Percentiles rank a stretch among this genome's conserved stretches.
Conservation (phyloP, 1,140 invertebrate genomes). For the Neuroterus valhalla region DNA sequence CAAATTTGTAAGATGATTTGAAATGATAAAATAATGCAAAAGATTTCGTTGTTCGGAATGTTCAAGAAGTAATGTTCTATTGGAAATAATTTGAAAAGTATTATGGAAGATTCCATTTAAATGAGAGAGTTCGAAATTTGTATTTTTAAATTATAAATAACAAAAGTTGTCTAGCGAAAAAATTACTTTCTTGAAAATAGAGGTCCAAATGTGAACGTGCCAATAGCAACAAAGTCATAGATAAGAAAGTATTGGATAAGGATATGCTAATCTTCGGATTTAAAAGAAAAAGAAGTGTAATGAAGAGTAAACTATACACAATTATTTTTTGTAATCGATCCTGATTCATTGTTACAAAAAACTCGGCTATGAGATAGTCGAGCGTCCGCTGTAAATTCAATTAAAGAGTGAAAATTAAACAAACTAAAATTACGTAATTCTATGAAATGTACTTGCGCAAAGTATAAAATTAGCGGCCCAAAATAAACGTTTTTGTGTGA, state of each 20-base stretch:
- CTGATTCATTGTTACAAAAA: slow-evolving; percentile 10
- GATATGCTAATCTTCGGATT: slow-evolving; percentile 39
- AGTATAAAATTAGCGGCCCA: slow-evolving; percentile 13
- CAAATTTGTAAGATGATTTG: background rate
- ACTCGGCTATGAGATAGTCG: background rate
- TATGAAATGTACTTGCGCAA: background rate
- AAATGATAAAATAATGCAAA: background rate
- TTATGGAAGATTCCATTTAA: background rate
- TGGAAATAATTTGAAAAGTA: background rate
- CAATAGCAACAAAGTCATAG: slow-evolving; percentile 65
- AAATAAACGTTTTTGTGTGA: slow-evolving; percentile 47
- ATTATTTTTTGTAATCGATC: slow-evolving; percentile 70
- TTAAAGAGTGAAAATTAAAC: background rate
- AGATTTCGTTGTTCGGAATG: background rate
- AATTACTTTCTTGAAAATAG: slow-evolving; percentile 47
- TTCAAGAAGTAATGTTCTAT: background rate
- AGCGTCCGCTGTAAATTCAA: slow-evolving; percentile 3
- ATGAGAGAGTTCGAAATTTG: background rate
- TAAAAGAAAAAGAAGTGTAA: slow-evolving; percentile 32
- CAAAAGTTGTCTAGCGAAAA: slow-evolving; percentile 8
- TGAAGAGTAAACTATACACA: slow-evolving; percentile 54
- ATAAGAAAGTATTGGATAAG: slow-evolving; percentile 46
- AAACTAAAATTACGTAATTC: background rate
- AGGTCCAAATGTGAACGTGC: slow-evolving; percentile 71
- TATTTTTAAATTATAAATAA: background rate